Conservation (phyloP, 2,113 vertebrate species). For the Crotophaga sulcirostris region DNA sequence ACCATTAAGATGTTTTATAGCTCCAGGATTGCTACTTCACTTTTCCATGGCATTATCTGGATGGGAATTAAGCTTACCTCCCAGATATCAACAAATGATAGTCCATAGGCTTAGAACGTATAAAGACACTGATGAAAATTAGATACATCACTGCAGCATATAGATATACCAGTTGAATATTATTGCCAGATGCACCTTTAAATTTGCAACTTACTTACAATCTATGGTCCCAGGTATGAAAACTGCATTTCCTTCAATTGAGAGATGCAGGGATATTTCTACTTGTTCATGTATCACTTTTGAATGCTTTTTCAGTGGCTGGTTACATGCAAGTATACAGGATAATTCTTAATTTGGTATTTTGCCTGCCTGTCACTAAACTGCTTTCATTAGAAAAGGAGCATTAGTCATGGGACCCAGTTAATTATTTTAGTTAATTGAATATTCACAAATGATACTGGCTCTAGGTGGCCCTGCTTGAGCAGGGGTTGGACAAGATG, state of each 20-base stretch:
- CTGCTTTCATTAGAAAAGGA: background rate
- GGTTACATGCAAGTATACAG: background rate
- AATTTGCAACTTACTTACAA: background rate
- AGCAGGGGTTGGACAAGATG: background rate
- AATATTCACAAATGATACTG: background rate
- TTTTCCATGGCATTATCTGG: background rate
- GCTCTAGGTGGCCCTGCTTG: background rate
- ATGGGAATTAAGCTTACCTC: background rate
- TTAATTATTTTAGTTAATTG: background rate
- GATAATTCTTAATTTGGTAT: background rate
- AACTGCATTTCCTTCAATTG: background rate
- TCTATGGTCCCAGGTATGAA: background rate
- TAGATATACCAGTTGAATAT: accelerated
- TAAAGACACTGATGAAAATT: background rate
- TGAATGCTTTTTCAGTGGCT: background rate
- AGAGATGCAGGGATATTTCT: background rate
- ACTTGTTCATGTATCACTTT: background rate
- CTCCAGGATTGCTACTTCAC: background rate
- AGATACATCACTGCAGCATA: background rate
- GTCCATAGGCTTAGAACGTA: background rate
- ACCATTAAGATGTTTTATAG: background rate
- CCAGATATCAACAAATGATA: background rate
- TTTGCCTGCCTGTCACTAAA: background rate
- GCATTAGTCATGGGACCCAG: background rate
- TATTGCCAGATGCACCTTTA: background rate